phyloP scores from a whole-genome alignment of 2,888 invertebrate species.

The Steinernema scapterisci region DNA sequence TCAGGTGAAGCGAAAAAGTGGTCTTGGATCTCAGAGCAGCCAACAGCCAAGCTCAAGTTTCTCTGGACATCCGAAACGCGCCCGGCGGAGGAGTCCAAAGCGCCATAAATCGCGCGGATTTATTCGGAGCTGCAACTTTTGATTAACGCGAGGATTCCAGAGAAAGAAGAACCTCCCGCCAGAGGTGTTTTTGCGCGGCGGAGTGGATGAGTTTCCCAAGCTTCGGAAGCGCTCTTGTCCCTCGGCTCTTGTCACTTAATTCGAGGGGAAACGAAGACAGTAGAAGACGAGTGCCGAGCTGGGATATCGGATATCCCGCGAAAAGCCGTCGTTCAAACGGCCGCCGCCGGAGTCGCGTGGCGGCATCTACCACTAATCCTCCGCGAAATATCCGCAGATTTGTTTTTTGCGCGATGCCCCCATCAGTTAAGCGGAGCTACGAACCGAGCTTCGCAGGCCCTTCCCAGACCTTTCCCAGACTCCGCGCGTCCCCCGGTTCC shows the following conservation, averaged over 20 bases:
- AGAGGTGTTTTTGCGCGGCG: neutral
- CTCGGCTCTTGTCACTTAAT: neutral
- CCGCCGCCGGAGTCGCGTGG: neutral
- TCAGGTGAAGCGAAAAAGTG: neutral
- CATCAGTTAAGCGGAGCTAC: too few relatives aligned
- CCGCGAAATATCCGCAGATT: neutral
- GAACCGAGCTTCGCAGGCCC: too few relatives aligned
- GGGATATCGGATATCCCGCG: slow-evolving; percentile 29
- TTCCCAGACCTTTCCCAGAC: too few relatives aligned
- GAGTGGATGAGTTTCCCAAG: too few relatives aligned
- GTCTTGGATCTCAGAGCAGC: too few relatives aligned
- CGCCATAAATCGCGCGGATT: slow-evolving; percentile 3
- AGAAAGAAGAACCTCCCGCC: neutral
- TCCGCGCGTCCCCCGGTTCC: too few relatives aligned
- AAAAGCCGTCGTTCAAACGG: slow-evolving; percentile 13
- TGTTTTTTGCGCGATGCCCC: neutral
- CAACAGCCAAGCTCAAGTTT: neutral
- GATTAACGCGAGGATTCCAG: slow-evolving; percentile 4
- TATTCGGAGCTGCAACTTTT: slow-evolving; percentile 13
- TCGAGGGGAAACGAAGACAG: neutral
- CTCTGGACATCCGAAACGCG: neutral
- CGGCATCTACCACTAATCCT: neutral
- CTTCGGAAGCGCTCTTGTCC: neutral
- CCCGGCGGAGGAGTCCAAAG: slow-evolving; percentile 10
- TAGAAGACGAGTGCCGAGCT: neutral